A percentile compares a stretch with the other conserved stretches of the same genome.
Evolutionary conservation across 2,113 vertebrate genomes (phyloP).

Genomic region (Charadrius vociferus): DNA sequence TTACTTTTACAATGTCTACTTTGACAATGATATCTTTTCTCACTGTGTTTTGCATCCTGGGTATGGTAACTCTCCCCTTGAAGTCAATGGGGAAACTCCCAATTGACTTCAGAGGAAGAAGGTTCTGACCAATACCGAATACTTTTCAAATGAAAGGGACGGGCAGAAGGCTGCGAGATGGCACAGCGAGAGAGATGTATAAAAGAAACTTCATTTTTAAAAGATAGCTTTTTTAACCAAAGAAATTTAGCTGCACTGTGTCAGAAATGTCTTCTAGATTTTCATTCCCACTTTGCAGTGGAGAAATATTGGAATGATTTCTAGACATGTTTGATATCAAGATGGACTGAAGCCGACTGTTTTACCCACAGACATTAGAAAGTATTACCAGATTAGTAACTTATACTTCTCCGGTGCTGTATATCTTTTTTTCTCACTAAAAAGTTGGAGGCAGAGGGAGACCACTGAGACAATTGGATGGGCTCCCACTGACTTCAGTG

Average conservation of each 20-base stretch:
- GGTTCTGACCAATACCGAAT: not conserved
- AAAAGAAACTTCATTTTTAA: not conserved
- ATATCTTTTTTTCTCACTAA: not conserved
- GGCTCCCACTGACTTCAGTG: not conserved
- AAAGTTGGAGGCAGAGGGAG: not conserved
- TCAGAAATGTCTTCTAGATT: not conserved
- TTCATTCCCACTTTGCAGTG: not conserved
- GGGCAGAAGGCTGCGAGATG: not conserved
- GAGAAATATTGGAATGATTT: not conserved
- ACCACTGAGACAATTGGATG: not conserved
- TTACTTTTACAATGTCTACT: not conserved
- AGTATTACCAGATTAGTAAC: not conserved
- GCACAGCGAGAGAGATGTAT: not conserved
- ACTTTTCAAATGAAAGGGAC: not conserved
- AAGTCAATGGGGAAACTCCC: constrained; percentile 25
- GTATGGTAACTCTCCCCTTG: not conserved
- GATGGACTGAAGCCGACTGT: not conserved
- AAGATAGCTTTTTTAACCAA: not conserved
- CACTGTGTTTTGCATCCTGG: not conserved
- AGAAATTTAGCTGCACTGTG: not conserved
- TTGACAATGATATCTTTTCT: not conserved
- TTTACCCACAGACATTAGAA: not conserved
- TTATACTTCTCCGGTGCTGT: not conserved
- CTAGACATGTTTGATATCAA: not conserved
- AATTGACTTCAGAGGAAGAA: not conserved